These are phyloP conservation scores for Chalcis sispes DNA, from an alignment of 2,888 invertebrate species.

Conservation along the genomic window DNA sequence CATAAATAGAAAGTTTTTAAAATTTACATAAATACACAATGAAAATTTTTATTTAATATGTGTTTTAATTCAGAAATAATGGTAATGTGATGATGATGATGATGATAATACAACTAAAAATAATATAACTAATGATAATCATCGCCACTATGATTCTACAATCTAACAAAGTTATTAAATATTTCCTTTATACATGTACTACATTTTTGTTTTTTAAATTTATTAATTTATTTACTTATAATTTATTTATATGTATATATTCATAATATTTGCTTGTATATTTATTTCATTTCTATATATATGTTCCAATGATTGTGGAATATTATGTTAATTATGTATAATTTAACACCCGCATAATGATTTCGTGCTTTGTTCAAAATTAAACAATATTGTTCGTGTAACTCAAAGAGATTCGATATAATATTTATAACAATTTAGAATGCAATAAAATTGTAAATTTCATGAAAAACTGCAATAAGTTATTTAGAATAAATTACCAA, in stretches of 20 bases:
- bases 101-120: conserved; percentile 50
- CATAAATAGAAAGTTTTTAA: conserved; percentile 49
- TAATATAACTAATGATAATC: conserved; percentile 51
- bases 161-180: conserved; percentile 58
- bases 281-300: conserved; percentile 50
- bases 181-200: conserved; percentile 59
- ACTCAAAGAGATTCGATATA: conserved; percentile 26
- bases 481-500: conserved; percentile 30
- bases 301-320: conserved; percentile 55
- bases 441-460: conserved; percentile 18
- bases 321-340: conserved; percentile 57
- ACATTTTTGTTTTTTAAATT: conserved; percentile 54
- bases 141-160: conserved; percentile 56
- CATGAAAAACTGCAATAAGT: conserved; percentile 29
- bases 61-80: conserved; percentile 55
- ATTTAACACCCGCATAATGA: conserved; percentile 56
- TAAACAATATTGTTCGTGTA: conserved; percentile 32
- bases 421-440: conserved; percentile 29
- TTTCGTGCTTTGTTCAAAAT: conserved; percentile 55
- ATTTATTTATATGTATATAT: conserved; percentile 54
- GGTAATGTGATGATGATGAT: conserved; percentile 55
- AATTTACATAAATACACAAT: conserved; percentile 59
- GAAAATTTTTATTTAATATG: conserved; percentile 54
- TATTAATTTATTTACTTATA: conserved; percentile 57
- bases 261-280: conserved; percentile 55